Evolutionary conservation across 2,113 vertebrate species (phyloP).

Genomic region (Pungitius pungitius): DNA sequence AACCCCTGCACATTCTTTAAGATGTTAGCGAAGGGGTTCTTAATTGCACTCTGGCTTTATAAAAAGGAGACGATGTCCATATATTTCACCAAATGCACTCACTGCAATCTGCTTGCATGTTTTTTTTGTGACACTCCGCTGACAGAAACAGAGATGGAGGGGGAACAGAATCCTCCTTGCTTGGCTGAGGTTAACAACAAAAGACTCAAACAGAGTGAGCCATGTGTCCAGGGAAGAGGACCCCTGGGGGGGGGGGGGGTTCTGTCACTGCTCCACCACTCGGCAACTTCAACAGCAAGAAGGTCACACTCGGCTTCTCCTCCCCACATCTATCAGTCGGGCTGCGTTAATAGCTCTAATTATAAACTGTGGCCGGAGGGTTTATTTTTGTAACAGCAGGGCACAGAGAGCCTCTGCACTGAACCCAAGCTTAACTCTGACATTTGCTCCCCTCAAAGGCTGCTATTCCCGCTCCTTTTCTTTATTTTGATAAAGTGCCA

Average conservation of each 20-base stretch:
- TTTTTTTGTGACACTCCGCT: not conserved
- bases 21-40: not conserved
- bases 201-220: not conserved
- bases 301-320: conserved; percentile 29
- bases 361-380: conserved; percentile 35
- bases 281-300: conserved; percentile 2
- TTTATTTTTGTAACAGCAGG: conserved; percentile 47
- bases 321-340: conserved; percentile 25
- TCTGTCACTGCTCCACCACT: conserved; percentile 30
- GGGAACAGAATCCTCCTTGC: not conserved
- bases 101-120: not conserved
- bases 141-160: not conserved
- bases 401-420: not conserved
- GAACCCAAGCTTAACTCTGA: not conserved
- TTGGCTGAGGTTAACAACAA: not conserved
- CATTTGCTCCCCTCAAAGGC: not conserved
- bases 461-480: not conserved
- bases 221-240: not conserved
- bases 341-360: conserved; percentile 21
- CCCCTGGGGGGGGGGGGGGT: not conserved
- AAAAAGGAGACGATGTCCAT: not conserved
- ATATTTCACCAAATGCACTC: not conserved
- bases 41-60: not conserved
- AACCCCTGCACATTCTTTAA: not conserved
- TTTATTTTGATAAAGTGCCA: conserved; percentile 15